These are phyloP conservation scores for Drosophila serrata DNA, from an alignment of 1,140 invertebrate species.

Conservation along the genomic window DNA sequence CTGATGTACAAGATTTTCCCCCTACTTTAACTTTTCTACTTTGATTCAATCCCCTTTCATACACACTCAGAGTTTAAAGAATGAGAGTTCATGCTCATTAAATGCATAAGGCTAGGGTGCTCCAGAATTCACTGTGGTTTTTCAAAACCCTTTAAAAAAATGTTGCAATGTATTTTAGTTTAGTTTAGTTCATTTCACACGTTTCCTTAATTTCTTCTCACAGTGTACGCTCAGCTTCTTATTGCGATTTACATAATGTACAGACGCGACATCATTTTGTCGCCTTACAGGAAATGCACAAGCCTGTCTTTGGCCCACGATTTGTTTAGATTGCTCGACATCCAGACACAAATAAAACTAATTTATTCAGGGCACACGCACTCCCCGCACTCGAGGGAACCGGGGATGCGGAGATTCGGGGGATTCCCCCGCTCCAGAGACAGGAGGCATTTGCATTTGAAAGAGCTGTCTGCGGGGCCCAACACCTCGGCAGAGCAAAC, in stretches of 20 bases:
- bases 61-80: neutral
- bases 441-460: conserved; percentile 64
- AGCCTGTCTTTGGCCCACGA: conserved; percentile 50
- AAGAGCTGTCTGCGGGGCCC: conserved; percentile 63
- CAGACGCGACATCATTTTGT: conserved; percentile 52
- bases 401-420: neutral
- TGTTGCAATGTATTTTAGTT: too few species aligned
- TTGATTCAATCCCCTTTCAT: neutral
- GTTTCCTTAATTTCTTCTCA: too few species aligned
- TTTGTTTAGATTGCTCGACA: conserved; percentile 69
- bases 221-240: conserved; percentile 45
- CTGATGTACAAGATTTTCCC: conserved; percentile 29
- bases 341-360: conserved; percentile 69
- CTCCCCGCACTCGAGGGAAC: neutral
- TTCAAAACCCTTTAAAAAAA: neutral
- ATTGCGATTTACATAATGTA: conserved; percentile 78
- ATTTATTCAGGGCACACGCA: conserved; percentile 64
- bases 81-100: neutral
- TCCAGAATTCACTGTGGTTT: neutral
- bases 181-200: too few species aligned
- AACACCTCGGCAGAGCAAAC: conserved; percentile 65
- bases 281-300: conserved; percentile 72
- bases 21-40: neutral
- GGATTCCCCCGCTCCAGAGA: conserved; percentile 13
- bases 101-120: neutral